Conservation (phyloP, 2,888 invertebrate genomes). For the Agonopterix arenella region DNA sequence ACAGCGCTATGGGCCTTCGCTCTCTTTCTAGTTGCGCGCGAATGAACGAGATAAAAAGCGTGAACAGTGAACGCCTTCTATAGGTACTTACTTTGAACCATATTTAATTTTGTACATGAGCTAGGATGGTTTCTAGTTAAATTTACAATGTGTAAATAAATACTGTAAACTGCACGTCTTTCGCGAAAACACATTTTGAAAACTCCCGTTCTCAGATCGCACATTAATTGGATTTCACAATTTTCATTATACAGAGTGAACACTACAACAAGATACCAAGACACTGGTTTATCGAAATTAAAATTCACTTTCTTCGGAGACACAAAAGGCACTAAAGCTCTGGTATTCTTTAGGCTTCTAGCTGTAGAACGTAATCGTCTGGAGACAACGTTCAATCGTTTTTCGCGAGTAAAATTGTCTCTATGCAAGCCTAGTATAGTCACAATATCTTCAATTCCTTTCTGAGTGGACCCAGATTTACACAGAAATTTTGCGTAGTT, state of each 20-base stretch:
- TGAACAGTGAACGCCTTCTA: too few species aligned
- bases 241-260: constrained; percentile 27
- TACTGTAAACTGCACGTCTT: background rate
- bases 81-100: too few species aligned
- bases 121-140: background rate
- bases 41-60: too few species aligned
- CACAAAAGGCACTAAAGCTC: constrained; percentile 30
- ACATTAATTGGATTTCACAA: constrained; percentile 30
- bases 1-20: too few species aligned
- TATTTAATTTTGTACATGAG: too few species aligned
- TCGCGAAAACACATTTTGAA: constrained; percentile 19
- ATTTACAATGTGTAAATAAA: background rate
- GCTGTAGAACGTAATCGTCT: constrained; percentile 20
- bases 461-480: constrained; percentile 43
- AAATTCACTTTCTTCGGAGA: constrained; percentile 28
- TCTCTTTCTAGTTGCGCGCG: too few species aligned
- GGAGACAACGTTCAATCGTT: constrained; percentile 20
- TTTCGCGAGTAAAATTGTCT: constrained; percentile 34
- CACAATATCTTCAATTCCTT: constrained; percentile 55
- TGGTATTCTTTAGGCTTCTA: constrained; percentile 19
- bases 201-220: constrained; percentile 37
- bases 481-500: constrained; percentile 61
- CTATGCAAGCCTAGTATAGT: constrained; percentile 55
- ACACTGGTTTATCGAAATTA: constrained; percentile 21
- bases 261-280: constrained; percentile 36